Evolutionary conservation across 2,113 vertebrate species (phyloP).

Genomic region (Gyps fulvus): DNA sequence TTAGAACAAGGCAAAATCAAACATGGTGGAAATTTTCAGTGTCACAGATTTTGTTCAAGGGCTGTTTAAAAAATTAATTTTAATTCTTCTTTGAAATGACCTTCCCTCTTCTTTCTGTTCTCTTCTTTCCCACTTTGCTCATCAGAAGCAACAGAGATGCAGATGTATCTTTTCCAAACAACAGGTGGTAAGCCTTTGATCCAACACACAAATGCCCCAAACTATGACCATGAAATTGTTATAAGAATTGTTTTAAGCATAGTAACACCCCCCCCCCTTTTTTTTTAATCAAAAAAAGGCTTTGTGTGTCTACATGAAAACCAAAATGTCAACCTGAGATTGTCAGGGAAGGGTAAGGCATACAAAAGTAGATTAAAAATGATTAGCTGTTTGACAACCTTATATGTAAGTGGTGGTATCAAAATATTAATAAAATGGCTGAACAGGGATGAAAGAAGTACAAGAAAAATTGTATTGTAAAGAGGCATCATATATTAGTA

Average conservation of each 20-base stretch:
- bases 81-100: not conserved
- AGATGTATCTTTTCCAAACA: not conserved
- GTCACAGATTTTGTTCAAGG: not conserved
- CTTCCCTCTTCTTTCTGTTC: not conserved
- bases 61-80: not conserved
- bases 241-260: not conserved
- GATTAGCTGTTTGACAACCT: not conserved
- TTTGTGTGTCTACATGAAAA: not conserved
- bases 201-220: not conserved
- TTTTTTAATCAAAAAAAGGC: not conserved
- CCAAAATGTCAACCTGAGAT: not conserved
- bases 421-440: not conserved
- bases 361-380: not conserved
- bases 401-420: not conserved
- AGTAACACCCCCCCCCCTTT: rapidly evolving
- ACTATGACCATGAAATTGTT: not conserved
- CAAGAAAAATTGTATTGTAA: not conserved
- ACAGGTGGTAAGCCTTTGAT: not conserved
- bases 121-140: not conserved
- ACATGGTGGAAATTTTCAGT: not conserved
- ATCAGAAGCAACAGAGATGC: not conserved
- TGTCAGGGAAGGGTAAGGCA: not conserved
- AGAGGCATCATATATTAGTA: not conserved
- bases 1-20: not conserved
- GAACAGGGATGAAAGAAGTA: not conserved